Percentiles rank a stretch among this genome's conserved stretches.
phyloP scores from a whole-genome alignment of 1,140 invertebrate genomes.

The Bombus pascuorum region DNA sequence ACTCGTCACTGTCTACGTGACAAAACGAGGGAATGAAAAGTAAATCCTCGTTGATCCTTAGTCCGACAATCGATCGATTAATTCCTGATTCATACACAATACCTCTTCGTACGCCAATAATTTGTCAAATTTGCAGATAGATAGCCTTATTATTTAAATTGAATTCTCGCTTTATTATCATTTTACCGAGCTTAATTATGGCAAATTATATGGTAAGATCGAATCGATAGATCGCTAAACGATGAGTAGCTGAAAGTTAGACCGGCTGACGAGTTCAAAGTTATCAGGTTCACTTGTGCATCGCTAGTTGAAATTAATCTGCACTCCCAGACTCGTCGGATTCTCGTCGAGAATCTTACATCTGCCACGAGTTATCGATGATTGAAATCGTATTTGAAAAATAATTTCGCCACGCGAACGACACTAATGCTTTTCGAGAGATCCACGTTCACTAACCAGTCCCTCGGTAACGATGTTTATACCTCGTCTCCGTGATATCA shows the following conservation, averaged over 20 bases:
- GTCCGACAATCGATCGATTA: neutral
- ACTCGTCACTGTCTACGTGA: constrained; percentile 3
- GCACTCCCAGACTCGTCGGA: constrained; percentile 1
- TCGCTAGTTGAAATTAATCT: neutral
- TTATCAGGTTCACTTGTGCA: neutral
- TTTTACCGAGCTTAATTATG: too few relatives aligned
- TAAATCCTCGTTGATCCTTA: neutral
- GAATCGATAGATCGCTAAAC: neutral
- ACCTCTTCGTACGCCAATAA: too few relatives aligned
- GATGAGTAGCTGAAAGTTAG: neutral
- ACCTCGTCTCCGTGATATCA: constrained; percentile 15
- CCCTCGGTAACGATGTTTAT: constrained; percentile 13
- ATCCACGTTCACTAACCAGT: constrained; percentile 45
- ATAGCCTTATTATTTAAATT: too few relatives aligned
- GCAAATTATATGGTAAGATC: neutral
- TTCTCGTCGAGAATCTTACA: neutral
- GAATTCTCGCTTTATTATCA: too few relatives aligned
- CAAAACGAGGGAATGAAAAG: neutral
- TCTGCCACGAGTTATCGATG: neutral
- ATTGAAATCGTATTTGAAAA: neutral
- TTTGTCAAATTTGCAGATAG: too few relatives aligned
- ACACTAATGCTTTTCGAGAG: constrained; percentile 15
- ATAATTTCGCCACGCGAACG: neutral
- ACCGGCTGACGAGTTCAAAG: constrained; percentile 15
- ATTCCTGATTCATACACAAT: neutral